Conservation (phyloP, 1,140 invertebrate genomes). For the Drusus annulatus region DNA sequence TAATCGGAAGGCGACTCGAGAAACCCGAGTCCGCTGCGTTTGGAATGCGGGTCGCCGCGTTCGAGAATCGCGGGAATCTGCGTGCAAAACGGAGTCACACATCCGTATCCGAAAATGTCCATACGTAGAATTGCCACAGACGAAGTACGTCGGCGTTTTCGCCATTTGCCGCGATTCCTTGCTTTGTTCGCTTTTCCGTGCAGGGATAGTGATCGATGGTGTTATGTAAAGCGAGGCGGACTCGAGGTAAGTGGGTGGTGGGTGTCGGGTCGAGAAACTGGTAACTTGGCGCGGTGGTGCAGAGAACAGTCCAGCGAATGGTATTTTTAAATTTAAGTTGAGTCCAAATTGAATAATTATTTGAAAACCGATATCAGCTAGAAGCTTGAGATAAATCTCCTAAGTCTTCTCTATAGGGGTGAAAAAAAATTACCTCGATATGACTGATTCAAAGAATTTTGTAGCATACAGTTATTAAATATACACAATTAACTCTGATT, state of each 20-base stretch:
- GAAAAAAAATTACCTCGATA: no score
- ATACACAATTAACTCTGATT: no score
- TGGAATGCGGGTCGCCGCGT: slow-evolving; percentile 24
- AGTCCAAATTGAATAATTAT: no score
- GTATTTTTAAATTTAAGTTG: no score
- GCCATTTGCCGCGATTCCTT: not conserved
- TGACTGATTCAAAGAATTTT: no score
- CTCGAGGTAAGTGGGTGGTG: not conserved
- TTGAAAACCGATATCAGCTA: no score
- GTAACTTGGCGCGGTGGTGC: no score
- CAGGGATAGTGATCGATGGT: slow-evolving; percentile 7
- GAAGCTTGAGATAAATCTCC: no score
- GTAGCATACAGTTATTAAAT: no score
- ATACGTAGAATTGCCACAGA: slow-evolving; percentile 44
- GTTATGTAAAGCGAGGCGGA: slow-evolving; percentile 27
- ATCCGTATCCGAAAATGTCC: slow-evolving; percentile 57
- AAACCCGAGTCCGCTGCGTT: slow-evolving; percentile 22
- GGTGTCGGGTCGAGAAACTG: not conserved
- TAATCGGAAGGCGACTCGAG: slow-evolving; percentile 22
- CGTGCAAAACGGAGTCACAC: slow-evolving; percentile 32
- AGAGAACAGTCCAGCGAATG: no score
- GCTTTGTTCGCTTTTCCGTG: slow-evolving; percentile 15
- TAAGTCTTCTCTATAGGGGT: no score
- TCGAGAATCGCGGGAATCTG: slow-evolving; percentile 21
- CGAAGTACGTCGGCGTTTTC: not conserved